Percentiles rank a stretch among this genome's conserved stretches.
Conservation (phyloP, 2,797 vertebrate species). For the Arrhamphus sclerolepis region DNA sequence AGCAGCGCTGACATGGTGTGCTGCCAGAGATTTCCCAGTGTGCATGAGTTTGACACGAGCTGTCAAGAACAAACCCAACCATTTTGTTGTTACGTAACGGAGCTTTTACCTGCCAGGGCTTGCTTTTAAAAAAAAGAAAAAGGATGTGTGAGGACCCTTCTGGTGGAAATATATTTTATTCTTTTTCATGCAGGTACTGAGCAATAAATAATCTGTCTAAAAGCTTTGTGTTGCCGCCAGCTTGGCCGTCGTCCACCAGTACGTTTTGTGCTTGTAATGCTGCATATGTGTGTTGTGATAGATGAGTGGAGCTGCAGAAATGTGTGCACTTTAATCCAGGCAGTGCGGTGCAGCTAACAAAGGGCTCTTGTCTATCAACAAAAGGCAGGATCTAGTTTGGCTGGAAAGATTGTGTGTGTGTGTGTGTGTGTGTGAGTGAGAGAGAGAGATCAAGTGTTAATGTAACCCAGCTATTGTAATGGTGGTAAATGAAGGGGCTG, state of each 20-base stretch:
- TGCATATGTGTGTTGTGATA: constrained; percentile 27
- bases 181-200: no score
- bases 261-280: constrained; percentile 21
- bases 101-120: not conserved
- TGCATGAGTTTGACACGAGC: not conserved
- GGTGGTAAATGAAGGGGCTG: constrained; percentile 29
- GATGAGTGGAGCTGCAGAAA: constrained; percentile 37
- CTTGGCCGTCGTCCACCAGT: constrained; percentile 16
- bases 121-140: not conserved
- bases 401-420: constrained; percentile 2
- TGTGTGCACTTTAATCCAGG: constrained; percentile 53
- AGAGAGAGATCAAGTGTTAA: constrained; percentile 8
- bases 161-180: no score
- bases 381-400: constrained; percentile 66
- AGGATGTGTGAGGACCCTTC: no score
- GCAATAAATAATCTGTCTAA: no score
- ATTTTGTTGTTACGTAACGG: not conserved
- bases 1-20: no score
- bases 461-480: constrained; percentile 31
- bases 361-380: constrained; percentile 68
- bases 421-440: constrained; percentile 2
- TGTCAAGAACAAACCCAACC: not conserved
- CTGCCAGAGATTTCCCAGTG: no score
- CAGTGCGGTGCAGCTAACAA: constrained; percentile 59
- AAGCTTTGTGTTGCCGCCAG: no score